Evolutionary conservation across 2,797 vertebrate species (phyloP), one percentile per base, ranked within the genome.

Genomic region (Tokudaia muenninki): DNA sequence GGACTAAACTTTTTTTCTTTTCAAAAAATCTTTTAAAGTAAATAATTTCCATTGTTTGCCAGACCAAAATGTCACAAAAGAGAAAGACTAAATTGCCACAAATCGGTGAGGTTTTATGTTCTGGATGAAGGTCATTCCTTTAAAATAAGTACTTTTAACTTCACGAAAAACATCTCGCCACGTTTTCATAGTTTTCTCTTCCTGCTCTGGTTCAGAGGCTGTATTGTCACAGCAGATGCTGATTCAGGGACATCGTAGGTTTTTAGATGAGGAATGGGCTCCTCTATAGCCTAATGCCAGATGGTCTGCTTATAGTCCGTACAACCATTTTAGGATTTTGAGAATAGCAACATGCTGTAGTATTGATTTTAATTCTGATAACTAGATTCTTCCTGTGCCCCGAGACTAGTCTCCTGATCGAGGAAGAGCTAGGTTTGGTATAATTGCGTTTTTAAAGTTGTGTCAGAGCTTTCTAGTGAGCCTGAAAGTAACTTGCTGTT

Each of bases 71-170:
- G 95, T 96, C 65, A 61, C 81, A 41, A 90, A 87, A 87, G 44
- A 90, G 29, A 61, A 61, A 90, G 6, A 55, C 29, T 74, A 7
- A 90, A 34, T 57, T 65, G 55, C 77, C 34, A 92, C 92, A 94
- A 86, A 88, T 41, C 82, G 63, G 8, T 92, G 70, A 91, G 2
- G 41, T 50, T 87, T 75, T 52, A 67, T 93, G 95, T 96, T 97
- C 52, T 94, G n/a, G 50, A 80, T 95, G 80, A 96, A 89, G 34
- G 14, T 87, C n/a, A 94, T 89, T 82, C 10, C 41, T 94, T 96
- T 87, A 86, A 92, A 86, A n/a, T 92, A 81, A 96, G 29, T 91
- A 22, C 14, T n/a, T 77, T 81, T 84, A 75, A 88, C 87, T 75
- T 75, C 19, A 47, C 29, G 34, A 52, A 87, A 82, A 37, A 86